Conservation (phyloP, 1,140 invertebrate species). For the Eriocheir sinensis region DNA sequence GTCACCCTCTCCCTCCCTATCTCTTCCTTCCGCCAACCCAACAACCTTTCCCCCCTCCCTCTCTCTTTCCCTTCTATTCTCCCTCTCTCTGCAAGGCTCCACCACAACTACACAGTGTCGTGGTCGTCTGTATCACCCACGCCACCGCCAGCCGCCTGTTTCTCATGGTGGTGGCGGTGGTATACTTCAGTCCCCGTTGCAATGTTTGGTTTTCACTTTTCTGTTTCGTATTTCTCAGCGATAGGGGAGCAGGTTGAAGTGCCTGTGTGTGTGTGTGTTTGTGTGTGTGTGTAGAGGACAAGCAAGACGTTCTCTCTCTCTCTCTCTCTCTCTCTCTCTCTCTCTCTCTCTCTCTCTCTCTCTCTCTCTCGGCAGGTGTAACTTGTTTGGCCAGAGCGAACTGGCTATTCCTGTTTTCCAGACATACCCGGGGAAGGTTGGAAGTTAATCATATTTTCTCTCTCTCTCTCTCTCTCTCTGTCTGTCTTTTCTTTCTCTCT, state of each 20-base stretch:
- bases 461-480: neutral
- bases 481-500: neutral
- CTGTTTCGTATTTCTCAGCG: neutral
- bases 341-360: no score
- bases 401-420: slow-evolving; percentile 7
- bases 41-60: neutral
- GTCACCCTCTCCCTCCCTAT: neutral
- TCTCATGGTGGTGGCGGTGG: neutral
- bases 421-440: neutral
- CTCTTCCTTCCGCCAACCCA: neutral
- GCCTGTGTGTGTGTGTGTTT: no score
- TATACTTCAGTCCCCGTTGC: neutral
- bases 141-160: neutral
- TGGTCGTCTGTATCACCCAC: no score
- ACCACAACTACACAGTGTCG: neutral
- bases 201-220: neutral
- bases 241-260: neutral
- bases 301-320: neutral
- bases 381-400: neutral
- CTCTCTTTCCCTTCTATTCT: neutral
- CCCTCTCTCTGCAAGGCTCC: neutral
- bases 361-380: neutral
- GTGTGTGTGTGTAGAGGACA: neutral
- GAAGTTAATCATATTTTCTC: no score
- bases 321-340: no score